Evolutionary conservation across 2,888 invertebrate species (phyloP).

Genomic region (Eilema griseolum): DNA sequence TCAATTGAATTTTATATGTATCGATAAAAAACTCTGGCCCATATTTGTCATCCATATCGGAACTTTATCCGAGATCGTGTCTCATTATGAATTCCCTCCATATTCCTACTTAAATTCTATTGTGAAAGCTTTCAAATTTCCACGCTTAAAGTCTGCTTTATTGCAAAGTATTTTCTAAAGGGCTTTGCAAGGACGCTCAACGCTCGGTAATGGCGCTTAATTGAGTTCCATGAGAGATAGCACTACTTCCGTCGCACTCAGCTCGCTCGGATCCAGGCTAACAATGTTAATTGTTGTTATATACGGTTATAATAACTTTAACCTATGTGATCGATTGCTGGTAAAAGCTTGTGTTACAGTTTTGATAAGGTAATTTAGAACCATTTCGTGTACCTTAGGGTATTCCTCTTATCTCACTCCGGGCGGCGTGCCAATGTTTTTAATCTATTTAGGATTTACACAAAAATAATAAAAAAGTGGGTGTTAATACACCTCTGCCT

Average conservation of each 20-base stretch:
- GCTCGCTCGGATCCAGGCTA: slow-evolving; percentile 3
- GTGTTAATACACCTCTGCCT: too few species aligned
- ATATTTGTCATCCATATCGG: not conserved
- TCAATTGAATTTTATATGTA: slow-evolving; percentile 3
- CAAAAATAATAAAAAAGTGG: not conserved
- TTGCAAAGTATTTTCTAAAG: slow-evolving; percentile 14
- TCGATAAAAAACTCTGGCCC: not conserved
- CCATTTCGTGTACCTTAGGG: not conserved
- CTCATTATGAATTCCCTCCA: not conserved
- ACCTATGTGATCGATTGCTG: not conserved
- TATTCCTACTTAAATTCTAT: slow-evolving; percentile 6
- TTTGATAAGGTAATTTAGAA: not conserved
- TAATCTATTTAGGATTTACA: not conserved
- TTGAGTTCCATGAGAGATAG: slow-evolving; percentile 43
- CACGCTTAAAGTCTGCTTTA: not conserved
- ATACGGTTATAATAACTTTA: not conserved
- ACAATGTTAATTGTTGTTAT: slow-evolving; percentile 7
- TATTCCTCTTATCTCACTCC: not conserved
- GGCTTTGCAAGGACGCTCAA: slow-evolving; percentile 20
- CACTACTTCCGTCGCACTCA: slow-evolving; percentile 24
- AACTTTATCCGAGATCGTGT: slow-evolving; percentile 8
- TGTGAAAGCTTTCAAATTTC: slow-evolving; percentile 11
- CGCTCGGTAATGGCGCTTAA: slow-evolving; percentile 43
- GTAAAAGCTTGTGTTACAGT: not conserved
- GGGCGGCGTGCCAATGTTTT: not conserved